These are phyloP conservation scores for Sminthurides aquaticus DNA, from an alignment of 2,888 invertebrate genomes.

Conservation along the genomic window DNA sequence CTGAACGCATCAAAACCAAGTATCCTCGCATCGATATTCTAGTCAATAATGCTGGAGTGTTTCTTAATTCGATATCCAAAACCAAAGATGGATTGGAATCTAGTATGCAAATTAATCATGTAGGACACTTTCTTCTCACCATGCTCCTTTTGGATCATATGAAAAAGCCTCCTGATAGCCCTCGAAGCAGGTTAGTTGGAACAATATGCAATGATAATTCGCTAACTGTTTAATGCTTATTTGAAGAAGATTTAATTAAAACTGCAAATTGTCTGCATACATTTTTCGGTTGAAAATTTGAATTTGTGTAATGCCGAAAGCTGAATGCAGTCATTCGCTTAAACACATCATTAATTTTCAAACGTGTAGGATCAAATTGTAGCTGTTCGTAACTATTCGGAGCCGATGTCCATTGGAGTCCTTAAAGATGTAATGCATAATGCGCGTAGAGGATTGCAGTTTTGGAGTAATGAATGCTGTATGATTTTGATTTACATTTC, in stretches of 20 bases:
- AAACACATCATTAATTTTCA: too few relatives aligned
- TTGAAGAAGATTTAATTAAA: neutral
- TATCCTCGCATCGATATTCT: conserved; percentile 65
- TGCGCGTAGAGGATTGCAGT: neutral
- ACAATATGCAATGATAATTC: neutral
- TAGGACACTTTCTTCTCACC: conserved; percentile 22
- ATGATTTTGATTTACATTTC: neutral
- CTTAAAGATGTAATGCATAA: too few relatives aligned
- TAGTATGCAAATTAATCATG: conserved; percentile 56
- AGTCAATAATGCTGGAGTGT: conserved; percentile 74
- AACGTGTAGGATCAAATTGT: too few relatives aligned
- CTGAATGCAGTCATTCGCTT: too few relatives aligned
- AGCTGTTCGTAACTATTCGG: too few relatives aligned
- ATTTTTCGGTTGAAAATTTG: too few relatives aligned
- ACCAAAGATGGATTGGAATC: conserved; percentile 71
- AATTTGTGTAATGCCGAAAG: too few relatives aligned
- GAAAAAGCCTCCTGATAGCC: neutral
- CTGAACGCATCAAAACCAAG: conserved; percentile 57
- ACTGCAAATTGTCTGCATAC: neutral
- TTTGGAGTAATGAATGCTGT: neutral
- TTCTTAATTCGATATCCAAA: conserved; percentile 47
- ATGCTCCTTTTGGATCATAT: conserved; percentile 17
- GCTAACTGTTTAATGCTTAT: neutral
- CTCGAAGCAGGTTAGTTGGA: conserved; percentile 9
- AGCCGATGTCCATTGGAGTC: too few relatives aligned